Conservation (phyloP, 2,113 vertebrate genomes). For the Cyprinodon brontotheroides region DNA sequence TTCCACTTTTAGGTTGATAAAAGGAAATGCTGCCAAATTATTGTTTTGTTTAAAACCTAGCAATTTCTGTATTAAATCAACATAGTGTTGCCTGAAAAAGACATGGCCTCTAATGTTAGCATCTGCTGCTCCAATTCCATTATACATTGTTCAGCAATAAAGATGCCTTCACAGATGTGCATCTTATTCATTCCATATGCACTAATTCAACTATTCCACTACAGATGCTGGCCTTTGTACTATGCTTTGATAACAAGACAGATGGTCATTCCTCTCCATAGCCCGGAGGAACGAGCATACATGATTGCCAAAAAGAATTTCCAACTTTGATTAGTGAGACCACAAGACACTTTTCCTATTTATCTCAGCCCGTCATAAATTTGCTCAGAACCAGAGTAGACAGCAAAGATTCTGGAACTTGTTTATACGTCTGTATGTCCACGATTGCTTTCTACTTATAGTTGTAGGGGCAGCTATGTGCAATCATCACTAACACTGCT, state of each 20-base stretch:
- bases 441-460: not conserved
- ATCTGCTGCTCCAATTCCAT: not conserved
- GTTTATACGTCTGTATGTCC: not conserved
- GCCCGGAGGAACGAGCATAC: not conserved
- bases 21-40: not conserved
- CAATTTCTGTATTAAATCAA: not conserved
- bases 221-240: slow-evolving; percentile 5
- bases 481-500: not conserved
- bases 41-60: not conserved
- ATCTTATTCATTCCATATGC: slow-evolving; percentile 6
- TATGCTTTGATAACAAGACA: not conserved
- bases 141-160: not conserved
- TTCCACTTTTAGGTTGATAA: not conserved
- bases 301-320: slow-evolving; percentile 6
- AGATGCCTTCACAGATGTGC: slow-evolving; percentile 14
- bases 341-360: not conserved
- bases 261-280: not conserved
- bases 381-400: not conserved
- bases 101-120: not conserved
- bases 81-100: not conserved
- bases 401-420: not conserved
- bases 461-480: not conserved
- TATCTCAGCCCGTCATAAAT: not conserved
- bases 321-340: not conserved
- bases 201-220: slow-evolving; percentile 3